Percentiles rank a stretch among this genome's conserved stretches.
These are phyloP conservation scores for Venusia cambrica DNA, from an alignment of 2,888 invertebrate genomes.

Conservation along the genomic window DNA sequence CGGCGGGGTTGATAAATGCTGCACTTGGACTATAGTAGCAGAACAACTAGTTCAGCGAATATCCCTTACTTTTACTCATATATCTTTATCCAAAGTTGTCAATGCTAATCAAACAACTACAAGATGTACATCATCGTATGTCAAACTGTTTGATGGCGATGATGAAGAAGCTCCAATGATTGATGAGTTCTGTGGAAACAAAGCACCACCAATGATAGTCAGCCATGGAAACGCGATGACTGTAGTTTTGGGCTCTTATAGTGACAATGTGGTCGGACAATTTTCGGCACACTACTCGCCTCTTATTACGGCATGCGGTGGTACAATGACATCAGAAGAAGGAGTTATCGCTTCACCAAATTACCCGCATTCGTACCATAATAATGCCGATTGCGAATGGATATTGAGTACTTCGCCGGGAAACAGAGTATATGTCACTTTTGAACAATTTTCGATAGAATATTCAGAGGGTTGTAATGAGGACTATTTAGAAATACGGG, in stretches of 20 bases:
- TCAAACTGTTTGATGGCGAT: constrained; percentile 86
- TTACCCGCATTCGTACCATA: constrained; percentile 88
- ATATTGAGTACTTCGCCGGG: constrained; percentile 77
- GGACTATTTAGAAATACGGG: constrained; percentile 93
- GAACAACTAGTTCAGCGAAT: constrained; percentile 81
- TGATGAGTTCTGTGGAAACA: constrained; percentile 83
- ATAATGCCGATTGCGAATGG: constrained; percentile 89
- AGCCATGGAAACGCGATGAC: constrained; percentile 86
- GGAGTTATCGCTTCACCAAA: constrained; percentile 92
- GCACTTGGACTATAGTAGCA: constrained; percentile 87
- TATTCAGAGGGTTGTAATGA: constrained; percentile 87
- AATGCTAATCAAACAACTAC: constrained; percentile 37
- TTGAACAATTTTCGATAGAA: constrained; percentile 86
- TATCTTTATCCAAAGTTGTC: constrained; percentile 57
- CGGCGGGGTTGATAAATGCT: constrained; percentile 69
- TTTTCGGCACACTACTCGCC: constrained; percentile 70
- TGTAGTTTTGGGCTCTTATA: constrained; percentile 59
- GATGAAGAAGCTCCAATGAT: constrained; percentile 83
- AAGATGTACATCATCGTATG: constrained; percentile 55
- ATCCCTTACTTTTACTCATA: constrained; percentile 84
- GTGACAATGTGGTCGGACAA: constrained; percentile 42
- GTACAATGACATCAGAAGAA: constrained; percentile 83
- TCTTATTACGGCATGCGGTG: constrained; percentile 88
- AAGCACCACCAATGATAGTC: constrained; percentile 84
- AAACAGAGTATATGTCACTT: constrained; percentile 83